A percentile compares a stretch with the other conserved stretches of the same genome.
These are phyloP conservation scores for Shargacucullia verbasci DNA, from an alignment of 2,888 invertebrate species.

Conservation along the genomic window DNA sequence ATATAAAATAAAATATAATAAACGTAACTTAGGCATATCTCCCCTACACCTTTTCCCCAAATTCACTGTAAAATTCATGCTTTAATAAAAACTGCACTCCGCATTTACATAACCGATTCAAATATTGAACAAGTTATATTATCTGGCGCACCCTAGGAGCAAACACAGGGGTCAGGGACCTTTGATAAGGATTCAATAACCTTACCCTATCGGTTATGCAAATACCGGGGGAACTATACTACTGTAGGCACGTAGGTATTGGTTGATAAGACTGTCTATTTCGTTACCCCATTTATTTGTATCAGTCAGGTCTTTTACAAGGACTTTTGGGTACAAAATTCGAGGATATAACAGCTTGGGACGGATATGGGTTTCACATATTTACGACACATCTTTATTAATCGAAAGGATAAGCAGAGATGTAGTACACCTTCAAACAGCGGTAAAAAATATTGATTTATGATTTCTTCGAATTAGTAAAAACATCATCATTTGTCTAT, in stretches of 20 bases:
- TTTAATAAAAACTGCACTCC: constrained; percentile 4
- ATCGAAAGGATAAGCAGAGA: too few species aligned
- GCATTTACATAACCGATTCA: constrained; percentile 44
- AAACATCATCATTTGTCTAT: too few species aligned
- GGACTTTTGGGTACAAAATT: too few species aligned
- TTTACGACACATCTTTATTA: too few species aligned
- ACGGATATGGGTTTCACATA: too few species aligned
- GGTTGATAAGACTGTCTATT: constrained; percentile 46
- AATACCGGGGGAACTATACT: constrained; percentile 61
- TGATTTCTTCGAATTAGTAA: too few species aligned
- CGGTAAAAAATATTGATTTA: too few species aligned
- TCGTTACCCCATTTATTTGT: constrained; percentile 6
- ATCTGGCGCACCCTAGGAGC: constrained; percentile 60
- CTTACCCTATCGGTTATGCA: constrained; percentile 70
- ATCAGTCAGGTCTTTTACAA: constrained; percentile 4
- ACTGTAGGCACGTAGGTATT: constrained; percentile 17
- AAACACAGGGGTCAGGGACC: constrained; percentile 71
- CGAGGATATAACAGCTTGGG: too few species aligned
- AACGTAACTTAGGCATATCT: too few species aligned
- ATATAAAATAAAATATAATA: too few species aligned
- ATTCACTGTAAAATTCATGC: background rate
- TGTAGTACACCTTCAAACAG: too few species aligned
- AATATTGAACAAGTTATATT: constrained; percentile 59
- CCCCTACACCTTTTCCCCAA: too few species aligned
- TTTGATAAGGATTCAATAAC: constrained; percentile 85